Conservation (phyloP, 35 echinoderm and acorn worm species). For the Lytechinus variegatus region DNA sequence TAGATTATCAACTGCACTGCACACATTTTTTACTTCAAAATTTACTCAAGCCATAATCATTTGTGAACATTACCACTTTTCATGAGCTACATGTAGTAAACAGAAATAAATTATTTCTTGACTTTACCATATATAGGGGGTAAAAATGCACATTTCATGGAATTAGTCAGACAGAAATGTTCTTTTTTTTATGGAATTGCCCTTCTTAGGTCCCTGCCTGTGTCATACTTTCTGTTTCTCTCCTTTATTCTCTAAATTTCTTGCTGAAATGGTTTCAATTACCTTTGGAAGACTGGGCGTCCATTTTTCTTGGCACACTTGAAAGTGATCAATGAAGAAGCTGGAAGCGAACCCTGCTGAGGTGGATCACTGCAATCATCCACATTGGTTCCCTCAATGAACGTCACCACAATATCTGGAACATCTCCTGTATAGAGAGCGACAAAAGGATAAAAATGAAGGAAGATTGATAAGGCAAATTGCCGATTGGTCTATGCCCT, state of each 20-base stretch:
- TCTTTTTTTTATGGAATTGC: background rate
- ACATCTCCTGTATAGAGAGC: background rate
- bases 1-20: too few species aligned
- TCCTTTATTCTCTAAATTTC: background rate
- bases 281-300: conserved; percentile 67
- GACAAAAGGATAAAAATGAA: background rate
- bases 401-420: conserved; percentile 52
- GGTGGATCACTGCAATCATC: background rate
- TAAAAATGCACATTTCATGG: too few species aligned
- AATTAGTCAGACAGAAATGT: too few species aligned
- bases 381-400: conserved; percentile 30
- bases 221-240: background rate
- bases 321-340: conserved; percentile 56
- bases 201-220: background rate
- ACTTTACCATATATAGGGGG: too few species aligned
- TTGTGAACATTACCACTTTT: too few species aligned
- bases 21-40: too few species aligned
- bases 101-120: too few species aligned
- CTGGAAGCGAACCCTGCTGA: background rate
- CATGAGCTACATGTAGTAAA: too few species aligned
- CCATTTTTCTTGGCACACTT: conserved; percentile 76
- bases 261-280: background rate
- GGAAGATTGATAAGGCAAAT: too few species aligned
- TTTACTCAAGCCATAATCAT: too few species aligned
- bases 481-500: too few species aligned